Conservation (phyloP, 1,140 invertebrate species). For the Drosophila novamexicana region DNA sequence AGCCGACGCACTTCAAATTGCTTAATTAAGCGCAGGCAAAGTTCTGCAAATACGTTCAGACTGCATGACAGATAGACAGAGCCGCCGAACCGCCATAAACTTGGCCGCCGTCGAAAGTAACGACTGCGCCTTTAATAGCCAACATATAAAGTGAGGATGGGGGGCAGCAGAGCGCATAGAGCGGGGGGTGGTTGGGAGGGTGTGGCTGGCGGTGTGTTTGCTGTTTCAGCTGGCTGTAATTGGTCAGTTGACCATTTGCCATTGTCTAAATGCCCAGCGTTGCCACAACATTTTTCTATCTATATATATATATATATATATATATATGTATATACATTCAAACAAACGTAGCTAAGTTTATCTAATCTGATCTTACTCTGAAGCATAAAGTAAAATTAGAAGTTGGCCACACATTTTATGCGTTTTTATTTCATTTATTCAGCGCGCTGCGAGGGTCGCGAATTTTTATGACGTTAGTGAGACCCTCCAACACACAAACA, state of each 20-base stretch:
- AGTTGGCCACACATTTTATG: constrained; percentile 65
- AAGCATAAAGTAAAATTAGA: constrained; percentile 5
- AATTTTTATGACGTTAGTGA: constrained; percentile 57
- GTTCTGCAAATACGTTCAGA: constrained; percentile 64
- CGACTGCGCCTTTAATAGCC: constrained; percentile 74
- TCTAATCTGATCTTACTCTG: constrained; percentile 61
- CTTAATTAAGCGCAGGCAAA: constrained; percentile 78
- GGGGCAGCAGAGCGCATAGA: no score
- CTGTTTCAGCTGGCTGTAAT: constrained; percentile 68
- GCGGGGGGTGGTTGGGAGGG: neutral
- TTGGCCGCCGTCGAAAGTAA: constrained; percentile 73
- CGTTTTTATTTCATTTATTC: constrained; percentile 71
- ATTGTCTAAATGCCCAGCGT: constrained; percentile 18
- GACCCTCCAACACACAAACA: neutral
- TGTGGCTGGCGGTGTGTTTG: neutral
- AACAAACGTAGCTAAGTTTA: constrained; percentile 62
- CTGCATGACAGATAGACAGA: constrained; percentile 24
- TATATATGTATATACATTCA: no score
- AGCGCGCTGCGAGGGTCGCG: constrained; percentile 35
- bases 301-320: neutral
- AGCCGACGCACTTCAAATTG: constrained; percentile 66
- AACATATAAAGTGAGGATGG: constrained; percentile 49
- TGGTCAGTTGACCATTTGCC: constrained; percentile 31
- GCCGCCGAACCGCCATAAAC: constrained; percentile 52
- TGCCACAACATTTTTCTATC: constrained; percentile 37